phyloP scores from a whole-genome alignment of 2,888 invertebrate species.

The Drosophila sordidula region DNA sequence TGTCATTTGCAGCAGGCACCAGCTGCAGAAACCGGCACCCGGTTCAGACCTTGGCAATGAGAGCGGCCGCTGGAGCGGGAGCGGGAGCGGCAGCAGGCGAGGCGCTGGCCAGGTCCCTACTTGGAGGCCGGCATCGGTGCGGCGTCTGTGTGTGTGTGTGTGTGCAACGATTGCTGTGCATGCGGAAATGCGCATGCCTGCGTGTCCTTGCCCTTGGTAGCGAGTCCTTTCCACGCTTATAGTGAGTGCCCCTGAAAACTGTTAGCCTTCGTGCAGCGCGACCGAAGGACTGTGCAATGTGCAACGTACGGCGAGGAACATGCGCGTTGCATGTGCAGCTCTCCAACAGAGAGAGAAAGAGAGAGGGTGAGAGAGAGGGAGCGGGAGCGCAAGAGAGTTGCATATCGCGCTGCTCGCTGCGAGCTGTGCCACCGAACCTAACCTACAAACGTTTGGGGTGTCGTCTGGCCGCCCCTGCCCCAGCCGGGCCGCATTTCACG shows the following conservation, averaged over 20 bases:
- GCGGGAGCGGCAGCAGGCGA: constrained; percentile 5
- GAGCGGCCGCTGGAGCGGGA: not conserved
- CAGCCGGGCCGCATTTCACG: constrained; percentile 26
- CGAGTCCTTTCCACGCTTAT: constrained; percentile 46
- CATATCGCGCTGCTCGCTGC: constrained; percentile 14
- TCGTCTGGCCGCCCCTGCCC: constrained; percentile 70
- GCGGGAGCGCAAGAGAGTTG: constrained; percentile 7
- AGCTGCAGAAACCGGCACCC: constrained; percentile 23
- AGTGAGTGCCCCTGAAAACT: constrained; percentile 56
- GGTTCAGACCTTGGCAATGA: constrained; percentile 13
- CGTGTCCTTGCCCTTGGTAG: constrained; percentile 85
- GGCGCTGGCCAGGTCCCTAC: constrained; percentile 36
- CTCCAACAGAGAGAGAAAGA: constrained; percentile 3
- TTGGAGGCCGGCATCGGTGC: constrained; percentile 26
- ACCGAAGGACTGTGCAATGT: constrained; percentile 42
- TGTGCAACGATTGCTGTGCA: constrained; percentile 43
- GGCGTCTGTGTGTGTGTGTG: constrained; percentile 8
- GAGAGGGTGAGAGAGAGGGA: not conserved
- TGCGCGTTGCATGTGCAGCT: constrained; percentile 61
- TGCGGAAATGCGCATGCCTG: constrained; percentile 83
- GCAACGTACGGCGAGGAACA: constrained; percentile 30
- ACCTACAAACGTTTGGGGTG: constrained; percentile 47
- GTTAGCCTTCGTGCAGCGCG: constrained; percentile 75
- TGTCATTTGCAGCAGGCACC: constrained; percentile 63
- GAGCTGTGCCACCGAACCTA: constrained; percentile 26